These are phyloP conservation scores for Sinhomidia bicolor DNA, from an alignment of 2,888 invertebrate species.

Conservation along the genomic window DNA sequence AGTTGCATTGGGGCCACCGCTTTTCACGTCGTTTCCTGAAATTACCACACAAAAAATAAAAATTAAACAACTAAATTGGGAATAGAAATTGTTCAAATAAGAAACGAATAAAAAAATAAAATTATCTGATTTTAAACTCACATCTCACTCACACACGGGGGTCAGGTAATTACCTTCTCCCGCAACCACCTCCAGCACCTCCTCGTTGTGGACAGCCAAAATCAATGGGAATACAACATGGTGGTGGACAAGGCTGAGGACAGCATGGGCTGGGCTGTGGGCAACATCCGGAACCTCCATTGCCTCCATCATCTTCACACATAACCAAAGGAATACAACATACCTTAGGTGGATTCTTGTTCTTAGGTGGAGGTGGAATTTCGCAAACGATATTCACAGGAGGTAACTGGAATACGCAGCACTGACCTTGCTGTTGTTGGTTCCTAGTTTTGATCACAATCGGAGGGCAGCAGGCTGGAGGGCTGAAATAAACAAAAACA, in stretches of 20 bases:
- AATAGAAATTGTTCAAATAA: no score
- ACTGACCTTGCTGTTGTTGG: constrained; percentile 79
- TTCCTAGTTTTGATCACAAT: constrained; percentile 79
- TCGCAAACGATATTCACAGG: constrained; percentile 76
- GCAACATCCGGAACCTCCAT: constrained; percentile 50
- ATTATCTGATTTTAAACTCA: no score
- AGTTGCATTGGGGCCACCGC: constrained; percentile 78
- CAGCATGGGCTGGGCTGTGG: no score
- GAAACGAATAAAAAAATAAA: background rate
- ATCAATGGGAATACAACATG: constrained; percentile 67
- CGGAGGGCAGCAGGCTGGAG: constrained; percentile 77
- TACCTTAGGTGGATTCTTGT: constrained; percentile 79
- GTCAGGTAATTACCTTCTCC: background rate
- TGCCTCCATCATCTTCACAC: constrained; percentile 77
- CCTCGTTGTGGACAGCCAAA: constrained; percentile 54
- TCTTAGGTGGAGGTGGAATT: constrained; percentile 79
- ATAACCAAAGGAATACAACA: constrained; percentile 80
- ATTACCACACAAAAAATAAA: no score
- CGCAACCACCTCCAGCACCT: constrained; percentile 49
- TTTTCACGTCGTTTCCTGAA: constrained; percentile 74
- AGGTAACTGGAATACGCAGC: constrained; percentile 80
- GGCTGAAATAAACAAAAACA: constrained; percentile 39
- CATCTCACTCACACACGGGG: no score
- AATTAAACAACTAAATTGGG: constrained; percentile 26
- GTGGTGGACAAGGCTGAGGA: constrained; percentile 55